Percentiles rank a stretch among this genome's conserved stretches.
phyloP scores from a whole-genome alignment of 2,797 vertebrate genomes.

The Australoheros facetus region DNA sequence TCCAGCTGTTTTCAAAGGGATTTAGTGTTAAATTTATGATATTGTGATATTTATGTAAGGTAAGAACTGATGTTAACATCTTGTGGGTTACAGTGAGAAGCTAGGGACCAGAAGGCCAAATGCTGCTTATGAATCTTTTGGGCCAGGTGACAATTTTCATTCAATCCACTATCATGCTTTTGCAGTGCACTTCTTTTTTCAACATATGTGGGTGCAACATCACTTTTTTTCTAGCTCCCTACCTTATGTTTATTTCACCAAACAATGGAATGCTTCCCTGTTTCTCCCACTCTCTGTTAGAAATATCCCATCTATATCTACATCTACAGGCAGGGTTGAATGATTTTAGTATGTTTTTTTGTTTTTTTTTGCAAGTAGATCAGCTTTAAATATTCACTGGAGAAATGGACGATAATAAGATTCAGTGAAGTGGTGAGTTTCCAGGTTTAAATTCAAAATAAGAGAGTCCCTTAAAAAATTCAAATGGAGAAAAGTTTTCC shows the following conservation, averaged over 20 bases:
- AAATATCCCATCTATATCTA: not conserved
- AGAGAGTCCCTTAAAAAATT: not conserved
- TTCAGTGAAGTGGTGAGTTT: not conserved
- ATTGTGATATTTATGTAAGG: not conserved
- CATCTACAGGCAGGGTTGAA: not conserved
- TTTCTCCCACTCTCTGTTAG: not conserved
- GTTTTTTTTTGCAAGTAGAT: not conserved
- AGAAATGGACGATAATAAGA: not conserved
- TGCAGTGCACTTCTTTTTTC: slow-evolving; percentile 17
- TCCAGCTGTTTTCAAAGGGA: not conserved
- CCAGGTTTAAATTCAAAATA: not conserved
- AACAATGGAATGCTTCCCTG: not conserved
- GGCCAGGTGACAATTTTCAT: not conserved
- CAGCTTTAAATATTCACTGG: not conserved
- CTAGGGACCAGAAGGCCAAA: slow-evolving; percentile 3
- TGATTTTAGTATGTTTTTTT: not conserved
- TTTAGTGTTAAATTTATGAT: not conserved
- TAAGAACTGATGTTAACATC: not conserved
- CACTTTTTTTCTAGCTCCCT: not conserved
- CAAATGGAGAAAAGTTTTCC: not conserved
- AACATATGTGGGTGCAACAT: not conserved
- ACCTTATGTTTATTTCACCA: not conserved
- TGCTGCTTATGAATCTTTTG: slow-evolving; percentile 8
- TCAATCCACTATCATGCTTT: not conserved
- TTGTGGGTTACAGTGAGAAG: not conserved